Conservation (phyloP, 2,888 invertebrate species). For the Operophtera brumata region DNA sequence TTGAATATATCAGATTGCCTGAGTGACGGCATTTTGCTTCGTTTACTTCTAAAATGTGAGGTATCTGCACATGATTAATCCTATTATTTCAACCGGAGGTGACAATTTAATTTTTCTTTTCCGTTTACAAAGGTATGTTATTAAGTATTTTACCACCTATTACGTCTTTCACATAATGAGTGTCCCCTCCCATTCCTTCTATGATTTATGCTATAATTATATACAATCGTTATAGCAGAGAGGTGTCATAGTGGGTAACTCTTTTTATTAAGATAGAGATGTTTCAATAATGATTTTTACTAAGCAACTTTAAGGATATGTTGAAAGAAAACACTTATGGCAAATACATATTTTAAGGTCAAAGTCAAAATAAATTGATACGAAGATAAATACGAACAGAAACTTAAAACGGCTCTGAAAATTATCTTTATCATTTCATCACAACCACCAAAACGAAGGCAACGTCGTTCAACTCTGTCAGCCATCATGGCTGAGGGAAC, state of each 20-base stretch:
- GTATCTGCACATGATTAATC: slow-evolving; percentile 8
- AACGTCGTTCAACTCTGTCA: slow-evolving; percentile 26
- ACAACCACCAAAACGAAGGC: slow-evolving; percentile 9
- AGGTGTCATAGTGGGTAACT: not conserved
- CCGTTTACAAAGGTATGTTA: slow-evolving; percentile 33
- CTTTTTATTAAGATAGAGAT: not conserved
- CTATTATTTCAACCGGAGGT: slow-evolving; percentile 31
- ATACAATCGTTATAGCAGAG: not conserved
- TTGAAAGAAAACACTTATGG: not conserved
- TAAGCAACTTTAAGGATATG: no score
- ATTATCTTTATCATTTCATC: slow-evolving; percentile 1
- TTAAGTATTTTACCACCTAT: slow-evolving; percentile 43
- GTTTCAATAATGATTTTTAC: no score
- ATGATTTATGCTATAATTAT: slow-evolving; percentile 11
- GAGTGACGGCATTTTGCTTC: slow-evolving; percentile 27
- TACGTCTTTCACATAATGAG: slow-evolving; percentile 37
- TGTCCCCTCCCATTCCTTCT: slow-evolving; percentile 14
- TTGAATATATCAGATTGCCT: slow-evolving; percentile 51
- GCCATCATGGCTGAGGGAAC: slow-evolving; percentile 33
- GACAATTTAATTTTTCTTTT: slow-evolving; percentile 35
- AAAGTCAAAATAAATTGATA: no score
- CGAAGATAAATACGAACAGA: not conserved
- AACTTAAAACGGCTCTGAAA: not conserved
- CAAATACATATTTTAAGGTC: not conserved
- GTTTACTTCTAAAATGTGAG: slow-evolving; percentile 4